These are phyloP conservation scores for Eira barbara DNA, from an alignment of 2,113 vertebrate species.

Conservation along the genomic window DNA sequence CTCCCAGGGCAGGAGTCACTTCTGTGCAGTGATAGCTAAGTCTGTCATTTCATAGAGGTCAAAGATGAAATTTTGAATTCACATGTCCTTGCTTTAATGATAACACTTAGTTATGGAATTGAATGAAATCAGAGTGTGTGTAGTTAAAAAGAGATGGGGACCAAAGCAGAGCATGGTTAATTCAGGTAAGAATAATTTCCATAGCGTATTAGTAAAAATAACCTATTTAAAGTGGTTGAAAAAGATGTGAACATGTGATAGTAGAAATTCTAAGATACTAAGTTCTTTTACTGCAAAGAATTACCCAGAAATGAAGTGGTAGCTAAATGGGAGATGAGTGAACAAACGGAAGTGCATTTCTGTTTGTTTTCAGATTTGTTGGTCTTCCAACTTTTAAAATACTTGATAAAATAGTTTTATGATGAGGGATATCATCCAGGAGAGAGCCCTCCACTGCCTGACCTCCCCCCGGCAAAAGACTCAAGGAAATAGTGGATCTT, in stretches of 20 bases:
- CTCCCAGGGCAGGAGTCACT: background rate
- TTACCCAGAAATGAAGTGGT: background rate
- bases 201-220: background rate
- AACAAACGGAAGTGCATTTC: background rate
- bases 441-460: background rate
- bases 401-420: background rate
- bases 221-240: background rate
- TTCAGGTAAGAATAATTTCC: background rate
- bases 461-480: background rate
- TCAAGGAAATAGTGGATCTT: background rate
- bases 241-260: background rate
- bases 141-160: background rate
- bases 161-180: background rate
- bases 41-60: background rate
- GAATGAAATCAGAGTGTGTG: background rate
- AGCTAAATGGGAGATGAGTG: background rate
- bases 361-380: background rate
- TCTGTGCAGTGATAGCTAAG: background rate
- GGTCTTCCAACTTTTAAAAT: background rate
- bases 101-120: background rate
- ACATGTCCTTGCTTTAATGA: background rate
- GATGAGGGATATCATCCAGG: background rate
- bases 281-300: background rate
- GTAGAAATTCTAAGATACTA: background rate
- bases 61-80: background rate